Evolutionary conservation across 1,140 invertebrate species (phyloP), one percentile per base, ranked within the genome.

Genomic region (Rhynchophorus ferrugineus): DNA sequence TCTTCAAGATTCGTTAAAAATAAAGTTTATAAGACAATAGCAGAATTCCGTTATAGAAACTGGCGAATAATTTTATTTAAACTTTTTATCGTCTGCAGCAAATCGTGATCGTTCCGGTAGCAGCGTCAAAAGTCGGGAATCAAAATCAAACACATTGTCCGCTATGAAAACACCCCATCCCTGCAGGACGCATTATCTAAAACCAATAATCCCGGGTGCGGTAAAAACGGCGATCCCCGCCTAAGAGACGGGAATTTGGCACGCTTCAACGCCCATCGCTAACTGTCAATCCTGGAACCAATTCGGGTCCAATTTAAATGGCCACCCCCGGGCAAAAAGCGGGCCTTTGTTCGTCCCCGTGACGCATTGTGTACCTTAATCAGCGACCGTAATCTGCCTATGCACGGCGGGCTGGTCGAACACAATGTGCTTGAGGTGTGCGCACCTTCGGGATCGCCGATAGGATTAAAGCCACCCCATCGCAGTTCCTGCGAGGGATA

Each of bases 371-470:
- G 58, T 52, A 60, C 58, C 59, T 61, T 61, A 61, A 61, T 61
- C 59, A 61, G 51, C 38, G 50, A 24, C 54, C 51, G 50, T 61
- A 61, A 61, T 61, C 59, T 61, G 59, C 53, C 59, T 61, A 61
- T 61, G 57, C 41, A 61, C 54, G 59, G 50, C 56, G 57, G 54
- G 52, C 53, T 55, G 59, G 46, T 50, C 57, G 46, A 54, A 29
- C 33, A 61, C 59, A 61, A 61, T 61, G 59, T 61, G 56, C 56
- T 59, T 57, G 59, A 59, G 59, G 59, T 61, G 57, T 54, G 59
- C 53, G 41, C 54, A 58, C 57, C 59, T 58, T 61, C 54, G 49
- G 50, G 45, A 41, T 44, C 24, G 46, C 55, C 58, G 59, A 61
- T 61, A 39, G 54, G 59, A 61, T 61, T 61, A 59, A 49, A 49